Percentiles rank a stretch among this genome's conserved stretches.
phyloP scores from a whole-genome alignment of 2,797 vertebrate genomes.

The Parambassis ranga region DNA sequence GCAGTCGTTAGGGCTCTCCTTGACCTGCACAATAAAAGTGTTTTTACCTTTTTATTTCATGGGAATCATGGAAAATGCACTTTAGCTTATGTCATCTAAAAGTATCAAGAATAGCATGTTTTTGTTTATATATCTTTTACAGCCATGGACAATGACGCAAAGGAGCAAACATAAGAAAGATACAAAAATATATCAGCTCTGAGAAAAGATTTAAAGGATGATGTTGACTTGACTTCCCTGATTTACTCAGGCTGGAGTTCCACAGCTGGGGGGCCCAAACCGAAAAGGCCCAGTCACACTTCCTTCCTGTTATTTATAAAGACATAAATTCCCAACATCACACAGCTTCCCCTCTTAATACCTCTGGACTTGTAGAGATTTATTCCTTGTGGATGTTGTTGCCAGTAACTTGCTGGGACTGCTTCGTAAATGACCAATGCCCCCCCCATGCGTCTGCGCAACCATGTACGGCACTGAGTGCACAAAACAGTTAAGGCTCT shows the following conservation, averaged over 20 bases:
- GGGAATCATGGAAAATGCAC: no score
- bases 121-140: not conserved
- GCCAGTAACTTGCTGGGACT: conserved; percentile 28
- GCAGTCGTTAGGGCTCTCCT: conserved; percentile 16
- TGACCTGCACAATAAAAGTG: conserved; percentile 31
- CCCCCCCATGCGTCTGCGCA: conserved; percentile 9
- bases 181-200: conserved; percentile 14
- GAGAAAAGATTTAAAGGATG: conserved; percentile 15
- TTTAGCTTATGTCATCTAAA: no score
- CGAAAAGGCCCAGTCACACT: conserved; percentile 41
- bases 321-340: conserved; percentile 54
- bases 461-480: conserved; percentile 30
- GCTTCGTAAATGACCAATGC: conserved; percentile 33
- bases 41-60: not conserved
- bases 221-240: conserved; percentile 1
- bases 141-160: not conserved
- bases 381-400: conserved; percentile 51
- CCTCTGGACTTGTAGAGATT: conserved; percentile 43
- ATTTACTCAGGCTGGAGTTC: conserved; percentile 19
- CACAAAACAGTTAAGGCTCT: conserved; percentile 15
- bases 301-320: conserved; percentile 68
- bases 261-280: conserved; percentile 10
- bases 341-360: conserved; percentile 47
- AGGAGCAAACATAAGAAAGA: not conserved
- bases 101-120: no score